These are phyloP conservation scores for Ellobius talpinus DNA, from an alignment of 2,113 vertebrate genomes.

Conservation along the genomic window DNA sequence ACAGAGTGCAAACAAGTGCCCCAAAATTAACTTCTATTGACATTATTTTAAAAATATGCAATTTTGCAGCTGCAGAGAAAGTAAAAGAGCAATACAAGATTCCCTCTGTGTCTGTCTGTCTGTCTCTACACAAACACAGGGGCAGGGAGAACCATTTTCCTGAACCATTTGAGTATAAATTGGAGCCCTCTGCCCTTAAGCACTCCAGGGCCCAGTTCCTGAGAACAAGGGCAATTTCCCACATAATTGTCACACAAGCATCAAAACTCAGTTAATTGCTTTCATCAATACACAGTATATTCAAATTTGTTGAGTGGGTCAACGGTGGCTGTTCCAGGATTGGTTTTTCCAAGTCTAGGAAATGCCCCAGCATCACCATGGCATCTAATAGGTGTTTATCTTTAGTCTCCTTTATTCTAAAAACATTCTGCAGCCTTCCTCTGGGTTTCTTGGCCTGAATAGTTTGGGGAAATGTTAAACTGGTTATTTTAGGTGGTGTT, in stretches of 20 bases:
- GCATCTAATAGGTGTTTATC: too few species aligned
- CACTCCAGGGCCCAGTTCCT: fast-evolving
- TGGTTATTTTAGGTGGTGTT: neutral
- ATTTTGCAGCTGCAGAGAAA: neutral
- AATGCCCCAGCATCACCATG: fast-evolving
- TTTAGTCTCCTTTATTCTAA: neutral
- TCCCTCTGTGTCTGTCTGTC: neutral
- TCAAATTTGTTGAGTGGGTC: fast-evolving
- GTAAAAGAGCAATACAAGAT: fast-evolving
- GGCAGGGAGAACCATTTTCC: fast-evolving
- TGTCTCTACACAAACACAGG: too few species aligned
- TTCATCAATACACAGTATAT: fast-evolving
- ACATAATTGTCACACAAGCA: fast-evolving
- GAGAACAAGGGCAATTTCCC: neutral
- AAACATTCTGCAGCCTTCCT: too few species aligned
- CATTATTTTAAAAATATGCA: neutral
- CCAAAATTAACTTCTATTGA: neutral
- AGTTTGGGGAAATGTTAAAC: fast-evolving
- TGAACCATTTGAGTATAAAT: fast-evolving
- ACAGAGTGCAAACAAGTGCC: fast-evolving
- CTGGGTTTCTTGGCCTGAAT: neutral
- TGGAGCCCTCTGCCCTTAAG: neutral
- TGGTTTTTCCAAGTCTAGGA: neutral
- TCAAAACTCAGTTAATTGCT: fast-evolving
- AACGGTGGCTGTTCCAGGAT: too few species aligned